Percentiles rank a stretch among this genome's conserved stretches.
Conservation (phyloP, 2,113 vertebrate species). For the Agelaius tricolor region DNA sequence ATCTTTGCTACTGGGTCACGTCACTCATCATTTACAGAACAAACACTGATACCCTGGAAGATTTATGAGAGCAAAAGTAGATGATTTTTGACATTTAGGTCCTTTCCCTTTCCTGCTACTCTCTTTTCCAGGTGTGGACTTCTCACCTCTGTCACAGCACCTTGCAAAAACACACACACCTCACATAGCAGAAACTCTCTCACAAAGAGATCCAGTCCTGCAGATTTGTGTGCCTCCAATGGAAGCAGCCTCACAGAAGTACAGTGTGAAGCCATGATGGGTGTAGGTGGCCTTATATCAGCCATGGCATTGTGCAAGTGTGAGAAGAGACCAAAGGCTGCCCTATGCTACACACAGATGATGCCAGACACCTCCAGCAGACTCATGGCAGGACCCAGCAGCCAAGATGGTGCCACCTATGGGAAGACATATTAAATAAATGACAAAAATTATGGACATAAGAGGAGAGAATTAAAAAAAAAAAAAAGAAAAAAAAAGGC, state of each 20-base stretch:
- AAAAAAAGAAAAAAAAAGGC: neutral
- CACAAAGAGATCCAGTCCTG: neutral
- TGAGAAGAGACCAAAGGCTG: neutral
- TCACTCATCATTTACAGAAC: neutral
- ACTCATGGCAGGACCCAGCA: neutral
- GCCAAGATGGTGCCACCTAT: neutral
- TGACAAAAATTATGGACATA: neutral
- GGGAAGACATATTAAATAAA: neutral
- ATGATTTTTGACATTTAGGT: neutral
- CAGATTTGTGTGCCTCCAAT: neutral
- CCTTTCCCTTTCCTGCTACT: neutral
- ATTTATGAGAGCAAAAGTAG: neutral
- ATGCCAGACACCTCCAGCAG: neutral
- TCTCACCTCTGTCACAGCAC: neutral
- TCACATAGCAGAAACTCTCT: neutral
- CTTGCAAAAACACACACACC: neutral
- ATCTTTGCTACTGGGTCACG: neutral
- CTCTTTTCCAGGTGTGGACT: neutral
- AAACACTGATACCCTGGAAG: neutral
- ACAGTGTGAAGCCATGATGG: neutral
- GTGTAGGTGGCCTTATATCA: too few species aligned
- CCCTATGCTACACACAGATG: rapidly evolving
- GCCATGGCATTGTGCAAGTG: rapidly evolving
- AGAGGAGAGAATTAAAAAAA: neutral
- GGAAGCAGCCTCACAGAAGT: neutral